Base-by-base conservation (phyloP, 2,113 vertebrate species). In the Eulacestoma nigropectus region DNA sequence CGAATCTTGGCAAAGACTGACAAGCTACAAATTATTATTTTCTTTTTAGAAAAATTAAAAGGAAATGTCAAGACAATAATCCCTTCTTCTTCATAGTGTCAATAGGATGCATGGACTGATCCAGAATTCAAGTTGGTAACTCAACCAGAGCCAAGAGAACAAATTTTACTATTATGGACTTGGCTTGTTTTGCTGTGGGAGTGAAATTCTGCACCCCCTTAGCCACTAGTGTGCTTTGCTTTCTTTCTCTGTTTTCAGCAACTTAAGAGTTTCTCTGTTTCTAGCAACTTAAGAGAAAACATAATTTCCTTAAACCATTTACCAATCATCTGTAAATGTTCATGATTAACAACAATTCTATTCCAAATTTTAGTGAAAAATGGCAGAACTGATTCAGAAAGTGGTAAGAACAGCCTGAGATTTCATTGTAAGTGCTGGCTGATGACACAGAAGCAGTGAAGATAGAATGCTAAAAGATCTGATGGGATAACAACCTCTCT, bases 1-100 rank as follows among this genome's bases (percentile, higher is more conserved):
- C 52, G 87, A 92, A 97, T 93, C 60, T 94, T 96, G 95, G 86
- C 93, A 93, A 70, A 91, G 59, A 95, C 35, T 76, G 57, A 75
- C 90, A 95, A 97, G 64, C 65, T 85, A 87, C 49, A 87, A 88
- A 94, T 84, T 90, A 82, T 84, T 93, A 90, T 77, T 91, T 95
- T 60, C 59, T 94, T 60, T 92, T 90, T 72, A 87, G 37, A 82
- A 90, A 85, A 92, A 87, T 44, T 91, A n/a, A 6, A 39, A 75
- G 29, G 29, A 83, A 87, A 83, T 92, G 87, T 95, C 70, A 68
- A 96, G 91, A 77, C 37, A 96, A 92, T 77, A 89, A 93, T 95
- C 74, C 19, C 41, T 80, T 86, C 82, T 64, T 72, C 42, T 89
- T 79, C 16, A 3, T 17, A 86, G 52, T 65, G 44, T 90, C 67